Evolutionary conservation across 2,888 invertebrate species (phyloP), one percentile per base, ranked within the genome.

Genomic region (Pteria penguin): DNA sequence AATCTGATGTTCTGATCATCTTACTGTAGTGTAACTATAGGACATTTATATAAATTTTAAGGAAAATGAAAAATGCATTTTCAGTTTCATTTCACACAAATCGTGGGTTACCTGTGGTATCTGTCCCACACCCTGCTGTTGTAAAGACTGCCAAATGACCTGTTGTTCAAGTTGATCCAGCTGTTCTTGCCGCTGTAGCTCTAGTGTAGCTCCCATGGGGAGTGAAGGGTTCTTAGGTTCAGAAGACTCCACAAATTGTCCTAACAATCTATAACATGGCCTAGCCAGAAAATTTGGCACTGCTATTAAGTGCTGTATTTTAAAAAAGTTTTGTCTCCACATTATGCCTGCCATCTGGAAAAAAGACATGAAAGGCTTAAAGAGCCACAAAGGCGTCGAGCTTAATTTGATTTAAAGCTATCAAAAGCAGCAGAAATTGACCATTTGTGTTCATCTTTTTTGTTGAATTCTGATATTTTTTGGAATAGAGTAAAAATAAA

Each of bases 161-260:
- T 93, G 93, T 78, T 93, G 93, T 83, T 94, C 93, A 79, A 93
- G 85, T 61, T 91, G 82, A 75, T 94, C 94, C 70, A 93, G 86
- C 71, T 93, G 92, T 80, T 93, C 93, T 76, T 93, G 92, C 26
- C 93, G 87, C 86, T 93, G 93, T 8, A 93, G 87, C 82, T 94
- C 94, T 65, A 93, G 82, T 2, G 94, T 94, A 11, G 94, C 94
- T 22, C 93, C 93, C 88, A 93, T 92, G 18, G 92, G 92, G 11
- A 83, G 68, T 18, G 89, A 63, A n/a, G 80, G 84, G 32, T 91
- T 88, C 33, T 88, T 87, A 2, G 93, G 93, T 27, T 91, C 89
- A 1, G 90, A 84, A 3, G 93, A 92, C 27, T 90, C 86, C 54
- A 93, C 81, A 29, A 93, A 78, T 82, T 92, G 89, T 1, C 93